phyloP scores from a whole-genome alignment of 2,797 vertebrate genomes.

The Galagoides demidoff region DNA sequence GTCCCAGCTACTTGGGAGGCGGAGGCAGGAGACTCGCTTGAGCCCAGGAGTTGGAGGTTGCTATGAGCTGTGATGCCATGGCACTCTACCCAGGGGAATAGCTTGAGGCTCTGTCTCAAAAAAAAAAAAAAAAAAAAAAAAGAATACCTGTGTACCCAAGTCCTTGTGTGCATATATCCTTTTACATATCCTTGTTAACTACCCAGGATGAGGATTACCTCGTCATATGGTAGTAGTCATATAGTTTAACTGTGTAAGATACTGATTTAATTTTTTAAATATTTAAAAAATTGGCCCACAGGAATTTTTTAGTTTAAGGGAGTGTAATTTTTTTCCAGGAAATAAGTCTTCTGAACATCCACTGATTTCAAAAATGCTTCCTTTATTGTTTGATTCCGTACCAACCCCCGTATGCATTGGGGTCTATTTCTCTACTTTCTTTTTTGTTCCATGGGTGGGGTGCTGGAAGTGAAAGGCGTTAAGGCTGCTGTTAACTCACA shows the following conservation, averaged over 20 bases:
- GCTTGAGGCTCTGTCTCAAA: too few relatives aligned
- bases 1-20: too few relatives aligned
- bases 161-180: neutral
- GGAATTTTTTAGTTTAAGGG: neutral
- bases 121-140: too few relatives aligned
- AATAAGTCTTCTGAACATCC: conserved; percentile 1
- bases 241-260: neutral
- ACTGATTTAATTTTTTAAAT: neutral
- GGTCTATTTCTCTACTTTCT: neutral
- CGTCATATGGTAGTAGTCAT: neutral
- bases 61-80: too few relatives aligned
- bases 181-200: conserved; percentile 30
- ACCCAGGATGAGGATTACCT: neutral
- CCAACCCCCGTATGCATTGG: neutral
- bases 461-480: neutral
- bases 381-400: neutral
- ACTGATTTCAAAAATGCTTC: neutral
- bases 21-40: too few relatives aligned
- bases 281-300: neutral
- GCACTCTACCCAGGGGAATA: too few relatives aligned
- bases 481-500: neutral
- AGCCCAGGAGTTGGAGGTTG: too few relatives aligned
- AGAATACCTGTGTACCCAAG: too few relatives aligned
- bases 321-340: neutral
- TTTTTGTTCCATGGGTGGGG: neutral